Conservation (phyloP, 53 echinoderm and acorn worm species). For the Paracentrotus lividus region DNA sequence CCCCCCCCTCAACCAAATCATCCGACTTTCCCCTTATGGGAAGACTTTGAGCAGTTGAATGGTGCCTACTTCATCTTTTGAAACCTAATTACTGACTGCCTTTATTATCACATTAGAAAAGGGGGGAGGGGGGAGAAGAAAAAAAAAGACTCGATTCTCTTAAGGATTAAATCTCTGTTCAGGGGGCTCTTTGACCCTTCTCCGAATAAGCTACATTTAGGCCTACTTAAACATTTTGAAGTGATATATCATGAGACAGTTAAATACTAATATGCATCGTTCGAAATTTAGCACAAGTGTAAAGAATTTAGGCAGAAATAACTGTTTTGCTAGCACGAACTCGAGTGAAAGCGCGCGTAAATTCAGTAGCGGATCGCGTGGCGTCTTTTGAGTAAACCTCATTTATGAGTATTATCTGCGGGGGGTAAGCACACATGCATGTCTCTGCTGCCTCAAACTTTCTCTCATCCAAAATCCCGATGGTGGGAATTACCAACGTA, state of each 20-base stretch:
- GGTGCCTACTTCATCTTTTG: too few relatives aligned
- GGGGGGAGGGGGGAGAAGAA: too few relatives aligned
- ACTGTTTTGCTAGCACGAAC: neutral
- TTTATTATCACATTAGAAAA: too few relatives aligned
- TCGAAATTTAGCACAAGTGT: neutral
- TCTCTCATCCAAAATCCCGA: neutral
- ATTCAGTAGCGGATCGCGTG: conserved; percentile 25
- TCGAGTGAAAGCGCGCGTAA: conserved; percentile 25
- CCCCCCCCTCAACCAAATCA: too few relatives aligned
- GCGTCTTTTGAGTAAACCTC: neutral
- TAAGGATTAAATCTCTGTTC: too few relatives aligned
- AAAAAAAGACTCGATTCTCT: too few relatives aligned
- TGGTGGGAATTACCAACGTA: neutral
- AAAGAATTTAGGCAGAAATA: neutral
- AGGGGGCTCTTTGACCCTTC: too few relatives aligned
- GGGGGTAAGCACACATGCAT: conserved; percentile 21
- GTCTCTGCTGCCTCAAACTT: neutral
- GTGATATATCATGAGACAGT: neutral
- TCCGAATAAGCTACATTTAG: too few relatives aligned
- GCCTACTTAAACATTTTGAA: too few relatives aligned
- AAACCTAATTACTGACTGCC: too few relatives aligned
- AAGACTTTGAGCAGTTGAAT: too few relatives aligned
- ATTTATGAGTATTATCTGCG: neutral
- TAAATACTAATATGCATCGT: neutral
- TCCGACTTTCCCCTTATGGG: too few relatives aligned